Evolutionary conservation across 2,888 invertebrate species (phyloP).

Genomic region (Acronicta leporina): DNA sequence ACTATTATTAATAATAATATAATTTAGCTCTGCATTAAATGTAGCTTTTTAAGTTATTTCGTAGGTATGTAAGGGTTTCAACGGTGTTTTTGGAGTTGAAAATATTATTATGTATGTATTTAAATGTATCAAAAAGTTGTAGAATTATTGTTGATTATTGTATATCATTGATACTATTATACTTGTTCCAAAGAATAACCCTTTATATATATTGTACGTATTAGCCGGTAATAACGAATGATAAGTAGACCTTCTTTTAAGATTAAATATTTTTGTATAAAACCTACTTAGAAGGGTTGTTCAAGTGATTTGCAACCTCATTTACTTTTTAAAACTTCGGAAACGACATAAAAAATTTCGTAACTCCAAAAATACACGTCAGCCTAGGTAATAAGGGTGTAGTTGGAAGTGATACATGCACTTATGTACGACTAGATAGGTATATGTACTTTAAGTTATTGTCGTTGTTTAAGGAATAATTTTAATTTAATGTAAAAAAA

Average conservation of each 20-base stretch:
- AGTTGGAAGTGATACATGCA: slow-evolving; percentile 18
- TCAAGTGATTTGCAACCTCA: no score
- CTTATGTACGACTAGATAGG: slow-evolving; percentile 43
- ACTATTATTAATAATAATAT: slow-evolving; percentile 22
- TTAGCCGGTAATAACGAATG: no score
- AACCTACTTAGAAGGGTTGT: no score
- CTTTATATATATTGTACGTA: no score
- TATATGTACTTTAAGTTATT: slow-evolving; percentile 52
- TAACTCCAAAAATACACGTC: slow-evolving; percentile 39
- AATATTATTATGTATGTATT: neutral
- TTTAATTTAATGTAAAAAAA: slow-evolving; percentile 50
- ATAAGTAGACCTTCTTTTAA: no score
- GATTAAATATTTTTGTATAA: no score
- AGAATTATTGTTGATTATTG: no score
- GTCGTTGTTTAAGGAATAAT: slow-evolving; percentile 57
- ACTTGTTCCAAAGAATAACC: no score
- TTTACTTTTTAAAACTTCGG: no score
- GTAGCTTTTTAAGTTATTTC: slow-evolving; percentile 49
- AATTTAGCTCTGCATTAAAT: slow-evolving; percentile 41
- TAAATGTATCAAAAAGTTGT: no score
- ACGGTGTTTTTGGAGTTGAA: slow-evolving; percentile 35
- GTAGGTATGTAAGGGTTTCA: slow-evolving; percentile 23
- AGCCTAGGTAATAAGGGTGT: slow-evolving; percentile 46
- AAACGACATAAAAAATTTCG: neutral
- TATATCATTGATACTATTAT: no score